Evolutionary conservation across 2,888 invertebrate species (phyloP).

Genomic region (Lottia gigantea): DNA sequence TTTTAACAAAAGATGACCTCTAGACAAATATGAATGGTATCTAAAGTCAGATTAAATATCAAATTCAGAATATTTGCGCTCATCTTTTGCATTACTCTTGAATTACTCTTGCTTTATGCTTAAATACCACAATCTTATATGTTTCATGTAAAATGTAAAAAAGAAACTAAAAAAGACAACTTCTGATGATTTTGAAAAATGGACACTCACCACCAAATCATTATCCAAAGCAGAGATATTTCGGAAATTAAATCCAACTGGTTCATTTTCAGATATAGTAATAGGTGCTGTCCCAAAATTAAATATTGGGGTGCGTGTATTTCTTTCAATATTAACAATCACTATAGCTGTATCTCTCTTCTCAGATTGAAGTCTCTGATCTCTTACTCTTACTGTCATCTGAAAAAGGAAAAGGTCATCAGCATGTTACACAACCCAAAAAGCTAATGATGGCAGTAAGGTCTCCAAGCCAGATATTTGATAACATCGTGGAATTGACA

Average conservation of each 20-base stretch:
- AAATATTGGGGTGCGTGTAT: neutral
- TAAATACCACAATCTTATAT: too few relatives aligned
- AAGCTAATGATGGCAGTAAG: too few relatives aligned
- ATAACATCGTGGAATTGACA: too few relatives aligned
- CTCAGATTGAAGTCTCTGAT: conserved; percentile 21
- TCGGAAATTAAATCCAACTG: neutral
- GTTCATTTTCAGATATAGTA: conserved; percentile 1
- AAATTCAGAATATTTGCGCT: too few relatives aligned
- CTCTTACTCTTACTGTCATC: conserved; percentile 27
- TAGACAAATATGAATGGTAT: too few relatives aligned
- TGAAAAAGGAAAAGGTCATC: neutral
- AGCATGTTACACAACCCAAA: neutral
- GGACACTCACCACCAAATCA: conserved; percentile 1
- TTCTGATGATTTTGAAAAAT: neutral
- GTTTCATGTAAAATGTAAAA: too few relatives aligned
- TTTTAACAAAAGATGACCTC: too few relatives aligned
- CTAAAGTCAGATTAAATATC: too few relatives aligned
- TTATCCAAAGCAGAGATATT: neutral
- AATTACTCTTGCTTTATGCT: too few relatives aligned
- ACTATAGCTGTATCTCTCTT: conserved; percentile 2
- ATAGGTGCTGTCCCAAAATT: conserved; percentile 15
- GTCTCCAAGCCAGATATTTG: too few relatives aligned
- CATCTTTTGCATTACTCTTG: too few relatives aligned
- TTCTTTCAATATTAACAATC: neutral
- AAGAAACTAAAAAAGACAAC: too few relatives aligned